Percentiles rank a stretch among this genome's conserved stretches.
Conservation (phyloP, 2,113 vertebrate genomes). For the Thryonomys swinderianus region DNA sequence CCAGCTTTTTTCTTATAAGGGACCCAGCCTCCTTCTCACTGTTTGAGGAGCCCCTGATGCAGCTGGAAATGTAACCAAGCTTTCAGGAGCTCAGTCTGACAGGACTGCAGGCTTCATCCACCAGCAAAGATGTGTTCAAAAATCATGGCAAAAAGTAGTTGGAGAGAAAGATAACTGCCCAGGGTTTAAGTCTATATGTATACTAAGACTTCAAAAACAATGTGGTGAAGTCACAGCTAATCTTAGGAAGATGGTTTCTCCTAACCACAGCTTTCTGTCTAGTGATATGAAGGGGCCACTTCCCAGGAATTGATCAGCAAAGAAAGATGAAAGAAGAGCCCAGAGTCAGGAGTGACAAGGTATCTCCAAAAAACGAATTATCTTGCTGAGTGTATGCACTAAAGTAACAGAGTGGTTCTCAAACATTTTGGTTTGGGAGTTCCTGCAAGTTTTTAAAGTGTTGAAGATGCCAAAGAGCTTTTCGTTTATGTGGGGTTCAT, state of each 20-base stretch:
- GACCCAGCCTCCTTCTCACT: not conserved
- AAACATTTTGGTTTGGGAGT: not conserved
- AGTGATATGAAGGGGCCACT: not conserved
- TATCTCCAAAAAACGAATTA: not conserved
- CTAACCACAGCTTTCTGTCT: slow-evolving; percentile 14
- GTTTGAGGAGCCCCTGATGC: not conserved
- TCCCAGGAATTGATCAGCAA: not conserved
- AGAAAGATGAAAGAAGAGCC: slow-evolving; percentile 40
- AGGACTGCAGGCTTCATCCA: not conserved
- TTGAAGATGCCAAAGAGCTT: not conserved
- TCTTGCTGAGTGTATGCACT: not conserved
- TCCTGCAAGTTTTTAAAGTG: not conserved
- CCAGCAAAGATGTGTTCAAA: slow-evolving; percentile 40
- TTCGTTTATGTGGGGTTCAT: slow-evolving; percentile 23
- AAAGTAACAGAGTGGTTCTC: not conserved
- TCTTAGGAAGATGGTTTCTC: not conserved
- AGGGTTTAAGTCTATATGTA: not conserved
- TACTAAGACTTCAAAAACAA: slow-evolving; percentile 33
- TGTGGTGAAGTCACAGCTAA: slow-evolving; percentile 3
- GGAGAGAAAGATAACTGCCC: not conserved
- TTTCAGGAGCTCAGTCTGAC: slow-evolving; percentile 15
- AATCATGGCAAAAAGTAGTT: not conserved
- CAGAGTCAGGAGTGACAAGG: slow-evolving; percentile 20
- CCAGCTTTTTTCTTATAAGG: slow-evolving; percentile 1
- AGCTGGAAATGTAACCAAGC: not conserved